Conservation (phyloP, 2,113 vertebrate genomes). For the Muntiacus muntjak region DNA sequence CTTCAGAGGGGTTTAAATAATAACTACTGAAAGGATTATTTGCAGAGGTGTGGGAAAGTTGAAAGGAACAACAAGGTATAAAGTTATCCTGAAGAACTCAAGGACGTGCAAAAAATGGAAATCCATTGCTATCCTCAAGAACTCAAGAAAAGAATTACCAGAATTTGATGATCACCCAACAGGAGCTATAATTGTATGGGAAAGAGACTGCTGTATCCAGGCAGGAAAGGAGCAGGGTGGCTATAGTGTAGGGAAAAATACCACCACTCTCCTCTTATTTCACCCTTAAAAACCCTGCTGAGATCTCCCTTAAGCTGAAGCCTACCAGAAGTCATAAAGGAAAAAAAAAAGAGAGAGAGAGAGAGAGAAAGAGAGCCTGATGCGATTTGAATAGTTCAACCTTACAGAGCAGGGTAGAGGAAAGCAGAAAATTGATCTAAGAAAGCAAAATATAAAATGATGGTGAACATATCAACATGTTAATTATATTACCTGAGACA, state of each 20-base stretch:
- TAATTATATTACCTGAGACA: neutral
- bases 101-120: neutral
- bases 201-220: neutral
- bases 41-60: neutral
- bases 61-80: neutral
- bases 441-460: neutral
- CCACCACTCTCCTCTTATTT: neutral
- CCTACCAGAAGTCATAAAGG: neutral
- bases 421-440: neutral
- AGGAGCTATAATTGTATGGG: accelerated
- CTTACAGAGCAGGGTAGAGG: neutral
- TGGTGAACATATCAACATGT: neutral
- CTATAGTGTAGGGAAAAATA: neutral
- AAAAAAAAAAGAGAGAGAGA: neutral
- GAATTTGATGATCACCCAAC: neutral
- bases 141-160: neutral
- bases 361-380: neutral
- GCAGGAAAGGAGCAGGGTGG: neutral
- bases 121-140: neutral
- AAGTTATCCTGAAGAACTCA: neutral
- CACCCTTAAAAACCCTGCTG: neutral
- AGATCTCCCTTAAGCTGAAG: neutral
- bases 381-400: neutral
- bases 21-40: neutral
- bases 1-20: neutral